Evolutionary conservation across 2,888 invertebrate species (phyloP).

Genomic region (Cordilura impudica): DNA sequence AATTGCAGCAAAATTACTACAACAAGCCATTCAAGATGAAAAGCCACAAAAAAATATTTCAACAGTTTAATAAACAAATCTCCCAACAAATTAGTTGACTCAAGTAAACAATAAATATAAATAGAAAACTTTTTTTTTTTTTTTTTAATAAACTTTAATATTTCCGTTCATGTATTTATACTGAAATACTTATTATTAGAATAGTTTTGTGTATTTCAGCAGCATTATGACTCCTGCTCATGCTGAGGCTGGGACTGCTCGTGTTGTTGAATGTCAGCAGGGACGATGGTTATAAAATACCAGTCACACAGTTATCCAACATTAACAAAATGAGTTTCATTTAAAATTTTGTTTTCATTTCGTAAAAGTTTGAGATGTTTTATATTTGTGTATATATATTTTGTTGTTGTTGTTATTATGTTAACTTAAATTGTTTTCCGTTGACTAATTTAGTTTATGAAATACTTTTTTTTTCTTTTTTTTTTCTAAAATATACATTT

Average conservation of each 20-base stretch:
- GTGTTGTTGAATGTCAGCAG: not conserved
- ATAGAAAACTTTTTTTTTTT: not conserved
- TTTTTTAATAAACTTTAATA: slow-evolving; percentile 18
- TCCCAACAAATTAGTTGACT: slow-evolving; percentile 8
- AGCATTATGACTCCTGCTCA: slow-evolving; percentile 12
- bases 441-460: not conserved
- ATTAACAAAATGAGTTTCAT: not conserved
- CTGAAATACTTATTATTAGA: slow-evolving; percentile 36
- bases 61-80: slow-evolving; percentile 19
- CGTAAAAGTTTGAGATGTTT: not conserved
- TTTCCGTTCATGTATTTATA: slow-evolving; percentile 38
- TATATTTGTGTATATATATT: too few relatives aligned
- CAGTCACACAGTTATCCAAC: not conserved
- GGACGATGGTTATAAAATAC: not conserved
- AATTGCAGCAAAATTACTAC: not conserved
- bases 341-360: too few relatives aligned
- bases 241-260: not conserved
- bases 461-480: not conserved
- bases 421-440: not conserved
- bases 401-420: not conserved
- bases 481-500: not conserved
- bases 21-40: not conserved
- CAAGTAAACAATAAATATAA: slow-evolving; percentile 1
- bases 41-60: not conserved
- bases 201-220: slow-evolving; percentile 23